Conservation (phyloP, 2,797 vertebrate species). For the Harpagifer antarcticus region DNA sequence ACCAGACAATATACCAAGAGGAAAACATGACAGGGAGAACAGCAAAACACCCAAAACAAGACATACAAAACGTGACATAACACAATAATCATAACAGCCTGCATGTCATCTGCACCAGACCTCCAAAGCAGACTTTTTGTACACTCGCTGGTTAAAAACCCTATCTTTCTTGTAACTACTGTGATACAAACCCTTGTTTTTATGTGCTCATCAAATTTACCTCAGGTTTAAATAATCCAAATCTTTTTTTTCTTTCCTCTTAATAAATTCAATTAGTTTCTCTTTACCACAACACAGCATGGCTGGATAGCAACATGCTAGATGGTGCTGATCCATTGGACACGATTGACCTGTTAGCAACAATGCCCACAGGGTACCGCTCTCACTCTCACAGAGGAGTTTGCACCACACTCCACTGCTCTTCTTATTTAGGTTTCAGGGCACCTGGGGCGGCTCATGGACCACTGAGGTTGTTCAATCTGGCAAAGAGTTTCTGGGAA, state of each 20-base stretch:
- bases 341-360: conserved; percentile 62
- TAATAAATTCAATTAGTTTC: background rate
- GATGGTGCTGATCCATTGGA: conserved; percentile 44
- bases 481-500: conserved; percentile 63
- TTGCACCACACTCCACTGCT: conserved; percentile 56
- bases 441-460: conserved; percentile 50
- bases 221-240: background rate
- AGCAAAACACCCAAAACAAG: too few relatives aligned
- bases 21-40: too few relatives aligned
- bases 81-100: too few relatives aligned
- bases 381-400: conserved; percentile 36
- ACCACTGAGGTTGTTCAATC: conserved; percentile 55
- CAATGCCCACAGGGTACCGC: conserved; percentile 51
- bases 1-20: too few relatives aligned
- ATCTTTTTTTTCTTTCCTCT: background rate
- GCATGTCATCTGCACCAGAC: conserved; percentile 54
- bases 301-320: conserved; percentile 20
- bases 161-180: background rate
- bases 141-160: too few relatives aligned
- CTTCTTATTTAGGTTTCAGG: conserved; percentile 59
- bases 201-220: background rate
- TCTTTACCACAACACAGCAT: conserved; percentile 24
- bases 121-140: background rate
- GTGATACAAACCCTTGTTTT: background rate
- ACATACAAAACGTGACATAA: too few relatives aligned